Evolutionary conservation across 2,113 vertebrate genomes (phyloP), one percentile per base, ranked within the genome.

Genomic region (Podiceps cristatus): DNA sequence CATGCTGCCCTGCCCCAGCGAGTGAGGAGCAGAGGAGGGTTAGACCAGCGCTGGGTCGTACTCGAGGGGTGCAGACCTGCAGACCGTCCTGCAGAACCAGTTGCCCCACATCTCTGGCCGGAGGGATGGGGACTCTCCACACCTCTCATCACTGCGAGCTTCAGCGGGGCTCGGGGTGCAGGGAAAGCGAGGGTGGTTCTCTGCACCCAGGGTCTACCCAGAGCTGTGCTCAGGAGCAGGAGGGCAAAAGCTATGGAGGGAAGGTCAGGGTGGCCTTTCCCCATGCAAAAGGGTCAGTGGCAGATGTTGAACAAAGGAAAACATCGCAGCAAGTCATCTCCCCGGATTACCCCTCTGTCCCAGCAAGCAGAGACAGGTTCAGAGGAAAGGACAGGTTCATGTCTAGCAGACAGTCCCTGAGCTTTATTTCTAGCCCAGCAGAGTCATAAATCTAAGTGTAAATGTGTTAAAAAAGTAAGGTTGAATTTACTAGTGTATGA

Each of bases 21-120:
- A 44, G 9, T 0, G 0, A 31, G 20, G 72, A 60, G 15, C 60
- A 37, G 40, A 47, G n/a, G 35, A 63, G 19, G 35, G 13, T 25
- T 50, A 83, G 50, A 40, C 12, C 58, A 45, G 53, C 3, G 1
- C 40, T 37, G 47, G 42, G 73, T 49, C 25, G 16, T 13, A 13
- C n/a, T 23, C 0, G 3, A 53, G 44, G 44, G 45, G 13, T 27
- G 29, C 50, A 86, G 45, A 58, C 22, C 42, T 35, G 45, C 37
- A 29, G 45, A 31, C 53, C 3, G 0, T 53, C 87, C 71, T n/a
- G 63, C 71, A 40, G 71, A 42, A 9, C 24, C 2, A 1, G 16
- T 47, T 28, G 22, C 24, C 3, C 0, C 2, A 2, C 47, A 0
- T 0, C 19, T n/a, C n/a, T 40, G 49, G 27, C 37, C 1, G 5